These are phyloP conservation scores for Caradrina clavipalpis DNA, from an alignment of 2,888 invertebrate species.

Conservation along the genomic window DNA sequence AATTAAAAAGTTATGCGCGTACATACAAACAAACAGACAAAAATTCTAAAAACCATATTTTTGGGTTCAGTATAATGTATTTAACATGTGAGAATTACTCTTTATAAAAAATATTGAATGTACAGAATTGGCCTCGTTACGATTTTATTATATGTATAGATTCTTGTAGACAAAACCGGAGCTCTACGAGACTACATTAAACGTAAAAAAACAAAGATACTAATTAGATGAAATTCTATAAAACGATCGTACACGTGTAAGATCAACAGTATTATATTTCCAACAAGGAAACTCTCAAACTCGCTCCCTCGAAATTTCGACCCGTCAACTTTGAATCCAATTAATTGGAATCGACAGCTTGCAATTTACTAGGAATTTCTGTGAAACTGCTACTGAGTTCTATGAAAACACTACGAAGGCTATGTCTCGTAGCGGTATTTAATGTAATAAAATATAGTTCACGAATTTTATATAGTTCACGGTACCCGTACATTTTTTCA, in stretches of 20 bases:
- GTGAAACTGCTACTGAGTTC: conserved; percentile 38
- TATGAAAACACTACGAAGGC: conserved; percentile 30
- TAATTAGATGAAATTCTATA: neutral
- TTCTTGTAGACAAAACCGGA: neutral
- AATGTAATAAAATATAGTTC: too few relatives aligned
- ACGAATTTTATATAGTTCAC: too few relatives aligned
- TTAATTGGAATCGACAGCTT: conserved; percentile 17
- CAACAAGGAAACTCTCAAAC: conserved; percentile 1
- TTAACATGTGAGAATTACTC: too few relatives aligned
- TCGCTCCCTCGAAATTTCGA: conserved; percentile 1
- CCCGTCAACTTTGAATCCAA: conserved; percentile 18
- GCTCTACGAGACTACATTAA: too few relatives aligned
- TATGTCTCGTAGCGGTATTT: conserved; percentile 2
- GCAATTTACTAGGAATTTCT: conserved; percentile 18
- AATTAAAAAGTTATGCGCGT: neutral
- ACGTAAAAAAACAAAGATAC: neutral
- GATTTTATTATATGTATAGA: too few relatives aligned
- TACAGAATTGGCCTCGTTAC: too few relatives aligned
- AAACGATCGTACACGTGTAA: neutral
- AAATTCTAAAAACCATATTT: too few relatives aligned
- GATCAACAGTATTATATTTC: neutral
- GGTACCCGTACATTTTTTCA: too few relatives aligned
- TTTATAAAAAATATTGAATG: too few relatives aligned
- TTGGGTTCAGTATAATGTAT: too few relatives aligned
- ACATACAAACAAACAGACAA: too few relatives aligned